A percentile compares a stretch with the other conserved stretches of the same genome.
Evolutionary conservation across 2,797 vertebrate species (phyloP).

Genomic region (Pangasius macronema): DNA sequence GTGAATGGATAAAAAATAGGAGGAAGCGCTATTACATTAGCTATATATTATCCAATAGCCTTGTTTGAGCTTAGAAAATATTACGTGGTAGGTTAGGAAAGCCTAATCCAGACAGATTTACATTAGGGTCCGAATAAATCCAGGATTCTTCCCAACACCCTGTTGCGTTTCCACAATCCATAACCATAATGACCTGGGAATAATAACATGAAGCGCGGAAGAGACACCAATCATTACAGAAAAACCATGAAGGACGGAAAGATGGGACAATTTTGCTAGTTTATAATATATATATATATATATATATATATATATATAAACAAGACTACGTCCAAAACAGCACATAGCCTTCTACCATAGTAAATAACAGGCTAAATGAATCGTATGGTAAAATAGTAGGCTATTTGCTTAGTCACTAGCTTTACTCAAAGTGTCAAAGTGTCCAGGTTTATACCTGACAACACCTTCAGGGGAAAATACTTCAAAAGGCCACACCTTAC

Average conservation of each 20-base stretch:
- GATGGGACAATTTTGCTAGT: background rate
- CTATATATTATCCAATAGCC: background rate
- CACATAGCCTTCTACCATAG: background rate
- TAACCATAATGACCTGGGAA: no score
- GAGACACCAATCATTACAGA: background rate
- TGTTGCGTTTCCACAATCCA: slow-evolving; percentile 38
- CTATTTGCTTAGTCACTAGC: background rate
- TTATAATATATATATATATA: background rate
- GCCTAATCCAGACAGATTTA: background rate
- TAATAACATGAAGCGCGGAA: background rate
- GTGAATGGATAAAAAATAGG: background rate
- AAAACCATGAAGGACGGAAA: background rate
- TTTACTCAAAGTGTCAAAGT: no score
- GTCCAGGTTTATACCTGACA: slow-evolving; percentile 13
- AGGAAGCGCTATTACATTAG: background rate
- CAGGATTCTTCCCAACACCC: slow-evolving; percentile 5
- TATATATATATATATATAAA: no score
- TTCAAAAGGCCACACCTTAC: slow-evolving; percentile 27
- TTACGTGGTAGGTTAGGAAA: background rate
- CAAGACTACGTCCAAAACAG: background rate
- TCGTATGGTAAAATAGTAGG: background rate
- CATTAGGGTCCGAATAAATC: background rate
- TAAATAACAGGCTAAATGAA: background rate
- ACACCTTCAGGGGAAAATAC: background rate
- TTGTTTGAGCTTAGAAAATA: background rate